These are phyloP conservation scores for Dicyrtoma fusca DNA, from an alignment of 2,888 invertebrate genomes.

Conservation along the genomic window DNA sequence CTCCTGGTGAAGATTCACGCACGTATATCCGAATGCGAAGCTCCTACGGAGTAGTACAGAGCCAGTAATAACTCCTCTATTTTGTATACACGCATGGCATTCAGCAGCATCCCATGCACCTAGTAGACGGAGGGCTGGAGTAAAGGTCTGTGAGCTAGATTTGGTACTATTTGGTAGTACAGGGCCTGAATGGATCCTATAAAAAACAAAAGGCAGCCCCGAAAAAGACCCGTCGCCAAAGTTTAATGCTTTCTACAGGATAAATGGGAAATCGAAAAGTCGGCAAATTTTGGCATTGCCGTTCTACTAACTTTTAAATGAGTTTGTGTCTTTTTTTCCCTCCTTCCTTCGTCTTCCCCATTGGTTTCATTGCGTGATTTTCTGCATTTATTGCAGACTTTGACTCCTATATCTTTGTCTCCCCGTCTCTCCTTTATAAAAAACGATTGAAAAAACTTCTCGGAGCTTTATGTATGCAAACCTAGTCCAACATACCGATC, in stretches of 20 bases:
- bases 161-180: conserved; percentile 12
- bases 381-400: conserved; percentile 23
- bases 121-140: conserved; percentile 7
- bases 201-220: conserved; percentile 42
- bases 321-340: conserved; percentile 48
- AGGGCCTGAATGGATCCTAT: conserved; percentile 28
- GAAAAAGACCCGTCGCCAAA: conserved; percentile 41
- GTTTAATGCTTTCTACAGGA: conserved; percentile 41
- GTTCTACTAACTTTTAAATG: conserved; percentile 46
- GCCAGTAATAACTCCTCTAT: no score
- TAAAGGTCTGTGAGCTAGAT: neutral
- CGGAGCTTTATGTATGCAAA: no score
- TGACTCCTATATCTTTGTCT: conserved; percentile 20
- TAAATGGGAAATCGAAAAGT: conserved; percentile 55
- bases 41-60: no score
- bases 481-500: neutral
- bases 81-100: no score
- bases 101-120: neutral
- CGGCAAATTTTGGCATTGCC: conserved; percentile 44
- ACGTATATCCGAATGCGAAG: no score
- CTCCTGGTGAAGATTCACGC: no score
- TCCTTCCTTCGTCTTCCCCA: neutral
- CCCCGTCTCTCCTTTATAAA: neutral
- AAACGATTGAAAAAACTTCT: neutral
- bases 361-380: neutral